Conservation (phyloP, 2,113 vertebrate genomes). For the Chiloscyllium plagiosum region DNA sequence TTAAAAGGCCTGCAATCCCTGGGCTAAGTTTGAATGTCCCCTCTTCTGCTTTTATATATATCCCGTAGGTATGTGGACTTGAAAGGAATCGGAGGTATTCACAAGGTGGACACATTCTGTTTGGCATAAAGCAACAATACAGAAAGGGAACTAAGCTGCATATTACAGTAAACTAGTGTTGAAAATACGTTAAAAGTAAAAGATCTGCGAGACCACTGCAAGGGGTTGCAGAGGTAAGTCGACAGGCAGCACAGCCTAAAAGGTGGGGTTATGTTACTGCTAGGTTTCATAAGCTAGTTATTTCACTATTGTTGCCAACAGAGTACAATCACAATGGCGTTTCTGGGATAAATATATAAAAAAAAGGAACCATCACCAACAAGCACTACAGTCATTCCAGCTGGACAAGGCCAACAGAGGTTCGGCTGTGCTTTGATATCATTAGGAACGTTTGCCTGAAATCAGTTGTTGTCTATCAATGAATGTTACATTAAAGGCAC, state of each 20-base stretch:
- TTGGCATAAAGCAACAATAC: background rate
- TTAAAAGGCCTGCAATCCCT: background rate
- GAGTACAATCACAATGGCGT: background rate
- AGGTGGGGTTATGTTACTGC: background rate
- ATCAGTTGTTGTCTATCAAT: background rate
- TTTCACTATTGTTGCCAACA: background rate
- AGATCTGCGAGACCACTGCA: background rate
- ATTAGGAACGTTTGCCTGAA: background rate
- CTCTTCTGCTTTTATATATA: background rate
- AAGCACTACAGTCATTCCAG: background rate
- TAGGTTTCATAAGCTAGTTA: background rate
- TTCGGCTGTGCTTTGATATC: background rate
- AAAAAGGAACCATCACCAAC: constrained; percentile 1
- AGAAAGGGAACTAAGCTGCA: background rate
- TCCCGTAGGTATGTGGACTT: background rate
- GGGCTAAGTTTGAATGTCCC: background rate
- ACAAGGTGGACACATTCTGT: background rate
- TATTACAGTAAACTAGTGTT: background rate
- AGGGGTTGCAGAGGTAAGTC: background rate
- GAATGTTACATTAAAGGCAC: background rate
- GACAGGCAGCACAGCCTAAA: background rate
- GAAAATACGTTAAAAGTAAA: background rate
- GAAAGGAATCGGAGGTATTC: background rate
- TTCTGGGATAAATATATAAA: background rate
- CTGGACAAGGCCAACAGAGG: background rate